A percentile compares a stretch with the other conserved stretches of the same genome.
Evolutionary conservation across 2,888 invertebrate species (phyloP).

Genomic region (Stictocephala bisonia): DNA sequence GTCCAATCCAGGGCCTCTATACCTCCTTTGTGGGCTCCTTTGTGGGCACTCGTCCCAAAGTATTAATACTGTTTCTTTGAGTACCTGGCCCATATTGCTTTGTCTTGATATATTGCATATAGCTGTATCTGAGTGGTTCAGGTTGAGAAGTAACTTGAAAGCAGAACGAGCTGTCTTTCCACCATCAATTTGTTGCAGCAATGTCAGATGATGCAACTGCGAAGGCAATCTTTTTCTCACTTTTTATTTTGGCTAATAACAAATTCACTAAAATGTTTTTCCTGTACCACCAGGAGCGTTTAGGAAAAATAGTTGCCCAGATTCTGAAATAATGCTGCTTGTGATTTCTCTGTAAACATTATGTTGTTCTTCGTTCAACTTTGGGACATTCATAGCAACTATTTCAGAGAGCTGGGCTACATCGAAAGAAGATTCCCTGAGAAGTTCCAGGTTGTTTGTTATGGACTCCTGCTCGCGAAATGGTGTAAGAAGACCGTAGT

Average conservation of each 20-base stretch:
- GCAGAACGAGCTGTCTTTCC: slow-evolving; percentile 62
- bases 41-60: too few species aligned
- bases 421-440: slow-evolving; percentile 33
- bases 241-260: slow-evolving; percentile 59
- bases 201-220: slow-evolving; percentile 63
- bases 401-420: background rate
- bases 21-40: too few species aligned
- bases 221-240: slow-evolving; percentile 60
- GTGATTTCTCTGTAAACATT: slow-evolving; percentile 39
- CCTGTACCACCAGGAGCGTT: slow-evolving; percentile 64
- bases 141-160: slow-evolving; percentile 61
- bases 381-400: slow-evolving; percentile 14
- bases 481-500: slow-evolving; percentile 51
- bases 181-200: slow-evolving; percentile 62
- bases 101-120: slow-evolving; percentile 61
- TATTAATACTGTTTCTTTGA: slow-evolving; percentile 61
- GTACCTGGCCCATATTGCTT: slow-evolving; percentile 58
- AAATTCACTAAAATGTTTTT: slow-evolving; percentile 62
- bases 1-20: too few species aligned
- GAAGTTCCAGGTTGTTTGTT: slow-evolving; percentile 12
- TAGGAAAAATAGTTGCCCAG: slow-evolving; percentile 56
- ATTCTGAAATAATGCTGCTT: slow-evolving; percentile 9
- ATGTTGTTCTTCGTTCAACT: slow-evolving; percentile 45
- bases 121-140: slow-evolving; percentile 41
- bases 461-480: slow-evolving; percentile 16